Conservation (phyloP, 2,113 vertebrate species). For the Regulus satrapa region DNA sequence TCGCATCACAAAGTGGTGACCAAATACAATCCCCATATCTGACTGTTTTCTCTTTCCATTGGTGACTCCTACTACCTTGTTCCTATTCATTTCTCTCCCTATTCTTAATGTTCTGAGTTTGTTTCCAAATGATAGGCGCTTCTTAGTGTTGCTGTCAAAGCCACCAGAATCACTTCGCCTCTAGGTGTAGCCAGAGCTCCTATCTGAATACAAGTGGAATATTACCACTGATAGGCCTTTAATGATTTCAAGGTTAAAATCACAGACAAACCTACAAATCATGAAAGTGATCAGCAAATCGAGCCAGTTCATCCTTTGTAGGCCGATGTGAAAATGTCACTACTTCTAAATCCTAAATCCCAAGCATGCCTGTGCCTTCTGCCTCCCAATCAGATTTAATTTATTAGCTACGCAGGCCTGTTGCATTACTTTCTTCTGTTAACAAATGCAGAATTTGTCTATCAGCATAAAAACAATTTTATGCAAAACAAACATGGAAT, state of each 20-base stretch:
- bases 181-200: slow-evolving; percentile 40
- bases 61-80: neutral
- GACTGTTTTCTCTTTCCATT: neutral
- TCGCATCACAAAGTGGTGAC: neutral
- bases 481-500: neutral
- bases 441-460: neutral
- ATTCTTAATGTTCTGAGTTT: neutral
- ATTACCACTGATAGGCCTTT: neutral
- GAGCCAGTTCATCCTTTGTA: neutral
- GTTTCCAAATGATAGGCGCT: neutral
- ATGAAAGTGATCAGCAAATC: neutral
- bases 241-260: neutral
- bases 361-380: neutral
- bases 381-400: neutral
- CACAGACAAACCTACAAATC: neutral
- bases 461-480: neutral
- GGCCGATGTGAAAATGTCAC: neutral
- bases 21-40: neutral
- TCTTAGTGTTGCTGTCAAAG: neutral
- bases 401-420: neutral
- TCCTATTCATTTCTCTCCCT: neutral
- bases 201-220: neutral
- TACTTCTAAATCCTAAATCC: neutral
- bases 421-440: neutral
- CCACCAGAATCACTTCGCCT: neutral